Evolutionary conservation across 1,140 invertebrate species (phyloP), one percentile per base, ranked within the genome.

Genomic region (Homarus americanus): DNA sequence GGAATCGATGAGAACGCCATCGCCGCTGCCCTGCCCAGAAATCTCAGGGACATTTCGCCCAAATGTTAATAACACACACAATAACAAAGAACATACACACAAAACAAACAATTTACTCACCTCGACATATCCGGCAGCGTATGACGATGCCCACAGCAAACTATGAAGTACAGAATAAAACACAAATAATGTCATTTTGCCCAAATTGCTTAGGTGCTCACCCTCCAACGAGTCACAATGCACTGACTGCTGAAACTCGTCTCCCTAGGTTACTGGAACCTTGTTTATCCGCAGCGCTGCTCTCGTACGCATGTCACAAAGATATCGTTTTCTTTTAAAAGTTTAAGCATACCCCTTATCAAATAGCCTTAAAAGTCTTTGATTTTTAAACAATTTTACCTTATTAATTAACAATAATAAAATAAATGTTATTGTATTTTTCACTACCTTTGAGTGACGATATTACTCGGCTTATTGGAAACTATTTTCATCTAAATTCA

Each of bases 211-310:
- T 36, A 24, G 53, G 36, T 87, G 53, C 76, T 79, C 86, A 87
- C 86, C 78, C 86, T 66, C 49, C 76, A 79, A 79, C 32, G 76
- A 66, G 49, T 87, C 86, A 87, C 86, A 80, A 79, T 87, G 75
- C 58, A 87, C 86, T 87, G 86, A 87, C 73, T 82, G 79, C 79
- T 63, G 34, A 58, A 82, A 44, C 40, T 63, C 28, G 79, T 63
- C 78, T 79, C 75, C 36, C 53, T 53, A 44, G 76, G 86, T 41
- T 87, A 69, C 75, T 87, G 86, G 86, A 87, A 87, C 86, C 86
- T 79, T 87, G 86, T 87, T 87, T 87, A 87, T 87, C 86, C 86
- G 86, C 86, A 87, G 86, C 76, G 86, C 86, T 75, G 75, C 75
- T 44, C 58, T 79, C 75, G 53, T 69, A 66, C 86, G 34, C 53